Evolutionary conservation across 2,888 invertebrate genomes (phyloP).

Genomic region (Eupsilia transversa): DNA sequence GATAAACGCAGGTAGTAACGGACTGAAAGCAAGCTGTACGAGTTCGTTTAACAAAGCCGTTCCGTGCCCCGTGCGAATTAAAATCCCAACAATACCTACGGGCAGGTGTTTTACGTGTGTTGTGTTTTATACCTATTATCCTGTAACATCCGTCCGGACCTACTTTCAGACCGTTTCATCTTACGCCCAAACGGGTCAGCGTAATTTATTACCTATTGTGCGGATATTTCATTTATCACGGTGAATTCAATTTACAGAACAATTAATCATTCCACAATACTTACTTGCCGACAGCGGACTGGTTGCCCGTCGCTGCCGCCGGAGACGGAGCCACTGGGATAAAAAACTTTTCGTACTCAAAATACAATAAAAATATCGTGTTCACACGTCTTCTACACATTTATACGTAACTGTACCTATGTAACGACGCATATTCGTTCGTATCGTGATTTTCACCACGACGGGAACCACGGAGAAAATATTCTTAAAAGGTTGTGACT

Average conservation of each 20-base stretch:
- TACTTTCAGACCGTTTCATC: conserved; percentile 88
- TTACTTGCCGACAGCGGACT: conserved; percentile 88
- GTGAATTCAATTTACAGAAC: conserved; percentile 90
- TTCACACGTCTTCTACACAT: conserved; percentile 60
- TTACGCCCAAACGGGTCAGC: conserved; percentile 88
- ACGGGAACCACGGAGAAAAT: conserved; percentile 40
- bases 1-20: conserved; percentile 31
- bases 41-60: conserved; percentile 69
- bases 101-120: conserved; percentile 86
- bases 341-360: conserved; percentile 77
- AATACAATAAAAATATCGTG: conserved; percentile 72
- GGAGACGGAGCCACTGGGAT: conserved; percentile 72
- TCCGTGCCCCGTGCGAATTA: conserved; percentile 75
- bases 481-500: conserved; percentile 58
- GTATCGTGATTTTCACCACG: conserved; percentile 24
- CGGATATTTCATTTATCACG: conserved; percentile 90
- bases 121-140: conserved; percentile 86
- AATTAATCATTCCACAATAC: conserved; percentile 90
- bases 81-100: conserved; percentile 79
- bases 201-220: conserved; percentile 91
- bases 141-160: conserved; percentile 82
- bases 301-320: conserved; percentile 77
- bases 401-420: conserved; percentile 32
- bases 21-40: conserved; percentile 50
- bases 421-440: conserved; percentile 38